phyloP scores from a whole-genome alignment of 2,797 vertebrate genomes.

The Parauchenoglanis ngamensis region DNA sequence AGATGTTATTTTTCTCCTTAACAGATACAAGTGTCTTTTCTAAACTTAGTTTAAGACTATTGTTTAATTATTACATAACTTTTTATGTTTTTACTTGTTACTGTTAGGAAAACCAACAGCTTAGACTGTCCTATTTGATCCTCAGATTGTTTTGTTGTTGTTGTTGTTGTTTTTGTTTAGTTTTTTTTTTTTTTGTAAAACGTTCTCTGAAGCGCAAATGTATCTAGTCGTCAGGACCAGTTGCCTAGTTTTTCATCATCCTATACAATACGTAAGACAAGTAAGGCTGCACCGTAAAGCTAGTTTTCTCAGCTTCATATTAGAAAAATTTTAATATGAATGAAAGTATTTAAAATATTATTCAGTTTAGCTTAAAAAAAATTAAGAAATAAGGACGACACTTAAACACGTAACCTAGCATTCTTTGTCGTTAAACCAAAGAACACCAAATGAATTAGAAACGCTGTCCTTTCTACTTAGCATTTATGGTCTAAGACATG shows the following conservation, averaged over 20 bases:
- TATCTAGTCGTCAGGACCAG: not conserved
- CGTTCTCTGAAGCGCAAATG: not conserved
- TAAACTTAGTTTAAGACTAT: not conserved
- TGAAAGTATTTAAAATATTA: too few relatives aligned
- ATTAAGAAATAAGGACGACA: not conserved
- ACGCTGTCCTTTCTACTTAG: not conserved
- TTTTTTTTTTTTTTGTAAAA: not conserved
- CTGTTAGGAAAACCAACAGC: not conserved
- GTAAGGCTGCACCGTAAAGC: not conserved
- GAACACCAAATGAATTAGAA: not conserved
- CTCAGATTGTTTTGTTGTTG: not conserved
- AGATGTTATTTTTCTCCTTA: not conserved
- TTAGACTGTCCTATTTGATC: not conserved
- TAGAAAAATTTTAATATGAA: not conserved
- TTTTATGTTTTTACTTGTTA: not conserved
- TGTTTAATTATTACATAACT: not conserved
- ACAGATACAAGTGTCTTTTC: not conserved
- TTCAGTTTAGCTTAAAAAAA: not conserved
- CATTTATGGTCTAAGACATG: constrained; percentile 83
- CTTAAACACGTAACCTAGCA: not conserved
- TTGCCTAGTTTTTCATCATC: not conserved
- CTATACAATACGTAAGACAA: not conserved
- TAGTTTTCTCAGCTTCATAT: not conserved
- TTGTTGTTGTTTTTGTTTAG: too few relatives aligned
- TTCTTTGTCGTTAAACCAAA: not conserved